A percentile compares a stretch with the other conserved stretches of the same genome.
Evolutionary conservation across 2,888 invertebrate genomes (phyloP).

Genomic region (Syritta pipiens): DNA sequence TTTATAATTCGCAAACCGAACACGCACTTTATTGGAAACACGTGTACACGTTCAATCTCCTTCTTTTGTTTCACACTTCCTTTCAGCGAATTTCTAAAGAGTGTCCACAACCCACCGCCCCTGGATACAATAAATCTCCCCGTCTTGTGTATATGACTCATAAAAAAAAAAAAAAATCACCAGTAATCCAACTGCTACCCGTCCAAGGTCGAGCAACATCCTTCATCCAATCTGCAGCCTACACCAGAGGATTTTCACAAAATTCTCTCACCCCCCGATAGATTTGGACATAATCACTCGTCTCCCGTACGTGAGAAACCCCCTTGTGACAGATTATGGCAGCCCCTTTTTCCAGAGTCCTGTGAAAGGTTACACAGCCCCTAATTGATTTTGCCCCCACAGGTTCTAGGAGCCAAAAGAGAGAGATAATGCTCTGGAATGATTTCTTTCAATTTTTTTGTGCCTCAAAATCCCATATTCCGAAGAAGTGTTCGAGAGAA

Average conservation of each 20-base stretch:
- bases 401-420: too few relatives aligned
- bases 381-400: constrained; percentile 5
- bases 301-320: too few relatives aligned
- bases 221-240: not conserved
- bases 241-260: not conserved
- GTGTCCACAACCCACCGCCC: not conserved
- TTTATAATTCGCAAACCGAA: constrained; percentile 18
- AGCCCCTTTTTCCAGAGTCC: too few relatives aligned
- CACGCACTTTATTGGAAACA: constrained; percentile 18
- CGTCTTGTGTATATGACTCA: not conserved
- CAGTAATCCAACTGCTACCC: constrained; percentile 20
- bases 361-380: too few relatives aligned
- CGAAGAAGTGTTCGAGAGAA: not conserved
- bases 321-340: not conserved
- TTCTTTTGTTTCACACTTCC: not conserved
- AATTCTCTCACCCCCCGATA: not conserved
- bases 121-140: constrained; percentile 19
- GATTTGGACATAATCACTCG: not conserved
- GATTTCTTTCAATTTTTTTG: too few relatives aligned
- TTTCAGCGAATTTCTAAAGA: not conserved
- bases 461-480: not conserved
- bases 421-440: too few relatives aligned
- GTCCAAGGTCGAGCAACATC: constrained; percentile 1
- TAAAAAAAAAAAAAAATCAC: too few relatives aligned
- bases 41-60: constrained; percentile 7